Evolutionary conservation across 1,140 invertebrate species (phyloP), one percentile per base, ranked within the genome.

Genomic region (Brachionus sp.): DNA sequence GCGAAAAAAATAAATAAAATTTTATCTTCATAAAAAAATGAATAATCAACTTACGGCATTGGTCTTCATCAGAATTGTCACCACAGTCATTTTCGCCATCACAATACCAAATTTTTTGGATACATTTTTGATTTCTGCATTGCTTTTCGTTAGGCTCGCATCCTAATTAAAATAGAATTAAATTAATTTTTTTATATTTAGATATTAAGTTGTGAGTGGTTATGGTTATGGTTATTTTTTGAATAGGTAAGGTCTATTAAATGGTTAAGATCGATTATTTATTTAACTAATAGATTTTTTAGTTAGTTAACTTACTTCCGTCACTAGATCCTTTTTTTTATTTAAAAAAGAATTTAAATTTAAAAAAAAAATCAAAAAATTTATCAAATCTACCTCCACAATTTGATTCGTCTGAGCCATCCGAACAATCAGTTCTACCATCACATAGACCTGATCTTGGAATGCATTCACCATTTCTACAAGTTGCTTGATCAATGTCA

Each of bases 81-180:
- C 42, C 42, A 50, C 82, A 83, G n/a, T 83, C 82, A n/a, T 83
- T 83, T 53, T 83, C 64, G 35, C 82, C 82, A 77, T 83, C 82
- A 83, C 82, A 83, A n/a, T 19, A 70, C 64, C 64, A 83, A 16
- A 70, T 53, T n/a, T 85, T 87, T 0, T 95, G 95, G 39, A 98
- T 95, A 86, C 96, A 98, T 86, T 96, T 96, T 62, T 94, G 93
- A 86, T 97, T 98, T 29, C 89, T 91, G 87, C 96, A 98, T 13
- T 92, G 92, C 90, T 97, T 97, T 88, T 98, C 96, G 0, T 94
- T 96, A 87, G 98, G 95, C 0, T 95, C 96, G 86, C 96, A 98
- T 83, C 50, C 80, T 66, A 42, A 23, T 13, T 23, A 10, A 9
- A 25, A 39, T 42, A 33, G 6, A 37, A 57, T 37, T 37, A 9